phyloP scores from a whole-genome alignment of 2,113 vertebrate species.

The Columbina picui region DNA sequence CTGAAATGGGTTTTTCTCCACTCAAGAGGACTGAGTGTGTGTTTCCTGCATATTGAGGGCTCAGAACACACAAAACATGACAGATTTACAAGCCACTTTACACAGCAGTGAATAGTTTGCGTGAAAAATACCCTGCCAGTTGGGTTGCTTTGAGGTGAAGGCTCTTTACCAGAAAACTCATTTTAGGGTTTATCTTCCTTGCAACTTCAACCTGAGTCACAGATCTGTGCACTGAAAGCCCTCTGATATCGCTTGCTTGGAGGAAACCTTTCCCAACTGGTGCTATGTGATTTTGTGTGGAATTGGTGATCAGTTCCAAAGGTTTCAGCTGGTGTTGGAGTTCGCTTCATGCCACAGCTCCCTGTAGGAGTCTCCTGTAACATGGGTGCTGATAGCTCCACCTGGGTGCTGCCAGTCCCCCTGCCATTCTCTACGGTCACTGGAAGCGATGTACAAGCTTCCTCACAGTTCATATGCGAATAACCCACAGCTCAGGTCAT shows the following conservation, averaged over 20 bases:
- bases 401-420: not conserved
- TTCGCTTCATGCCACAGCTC: fast-evolving
- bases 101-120: not conserved
- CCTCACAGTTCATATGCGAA: not conserved
- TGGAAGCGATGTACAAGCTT: not conserved
- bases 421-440: not conserved
- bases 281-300: not conserved
- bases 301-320: not conserved
- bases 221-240: not conserved
- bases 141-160: not conserved
- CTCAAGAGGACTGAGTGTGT: not conserved
- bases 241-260: not conserved
- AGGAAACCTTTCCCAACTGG: not conserved
- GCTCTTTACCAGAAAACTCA: not conserved
- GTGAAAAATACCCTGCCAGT: not conserved
- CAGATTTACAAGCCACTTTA: not conserved
- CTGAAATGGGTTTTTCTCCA: not conserved
- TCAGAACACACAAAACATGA: not conserved
- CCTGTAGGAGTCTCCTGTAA: not conserved
- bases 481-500: not conserved
- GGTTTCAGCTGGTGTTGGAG: not conserved
- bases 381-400: not conserved
- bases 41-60: not conserved
- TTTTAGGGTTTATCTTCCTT: not conserved
- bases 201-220: not conserved